Evolutionary conservation across 2,113 vertebrate genomes (phyloP).

Genomic region (Zonotrichia leucophrys): DNA sequence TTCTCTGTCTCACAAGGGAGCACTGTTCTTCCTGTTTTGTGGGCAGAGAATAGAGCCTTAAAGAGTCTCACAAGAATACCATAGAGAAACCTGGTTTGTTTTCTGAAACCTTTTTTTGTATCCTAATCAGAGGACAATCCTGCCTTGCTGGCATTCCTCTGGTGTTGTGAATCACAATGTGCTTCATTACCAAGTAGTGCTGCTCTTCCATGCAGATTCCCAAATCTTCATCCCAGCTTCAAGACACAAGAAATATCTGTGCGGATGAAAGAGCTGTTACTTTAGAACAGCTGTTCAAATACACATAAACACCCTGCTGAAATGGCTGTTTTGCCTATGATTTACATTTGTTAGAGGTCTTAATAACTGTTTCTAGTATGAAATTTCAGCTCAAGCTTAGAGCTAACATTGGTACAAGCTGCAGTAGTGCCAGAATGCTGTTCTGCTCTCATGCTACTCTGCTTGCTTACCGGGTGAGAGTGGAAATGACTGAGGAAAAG

Average conservation of each 20-base stretch:
- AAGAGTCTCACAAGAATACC: not conserved
- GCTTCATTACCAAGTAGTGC: not conserved
- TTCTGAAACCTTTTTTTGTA: not conserved
- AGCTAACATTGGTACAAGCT: not conserved
- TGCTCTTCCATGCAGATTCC: conserved; percentile 19
- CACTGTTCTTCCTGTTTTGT: not conserved
- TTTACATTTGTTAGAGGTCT: conserved; percentile 24
- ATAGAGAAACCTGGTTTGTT: not conserved
- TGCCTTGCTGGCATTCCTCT: not conserved
- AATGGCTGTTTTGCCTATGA: conserved; percentile 9
- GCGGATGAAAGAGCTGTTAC: not conserved
- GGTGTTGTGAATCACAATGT: not conserved
- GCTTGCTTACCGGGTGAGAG: not conserved
- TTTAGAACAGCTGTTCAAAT: conserved; percentile 30
- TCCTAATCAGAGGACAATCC: not conserved
- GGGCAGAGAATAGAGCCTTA: not conserved
- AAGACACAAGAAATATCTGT: not conserved
- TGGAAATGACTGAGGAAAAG: not conserved
- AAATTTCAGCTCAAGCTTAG: not conserved
- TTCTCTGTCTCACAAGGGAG: conserved; percentile 4
- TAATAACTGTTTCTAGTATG: not conserved
- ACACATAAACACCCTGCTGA: conserved; percentile 5
- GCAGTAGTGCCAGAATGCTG: not conserved
- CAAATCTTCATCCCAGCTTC: not conserved
- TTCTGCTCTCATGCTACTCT: not conserved